A percentile compares a stretch with the other conserved stretches of the same genome.
These are phyloP conservation scores for Cuniculus paca DNA, from an alignment of 2,797 vertebrate species.

Conservation along the genomic window DNA sequence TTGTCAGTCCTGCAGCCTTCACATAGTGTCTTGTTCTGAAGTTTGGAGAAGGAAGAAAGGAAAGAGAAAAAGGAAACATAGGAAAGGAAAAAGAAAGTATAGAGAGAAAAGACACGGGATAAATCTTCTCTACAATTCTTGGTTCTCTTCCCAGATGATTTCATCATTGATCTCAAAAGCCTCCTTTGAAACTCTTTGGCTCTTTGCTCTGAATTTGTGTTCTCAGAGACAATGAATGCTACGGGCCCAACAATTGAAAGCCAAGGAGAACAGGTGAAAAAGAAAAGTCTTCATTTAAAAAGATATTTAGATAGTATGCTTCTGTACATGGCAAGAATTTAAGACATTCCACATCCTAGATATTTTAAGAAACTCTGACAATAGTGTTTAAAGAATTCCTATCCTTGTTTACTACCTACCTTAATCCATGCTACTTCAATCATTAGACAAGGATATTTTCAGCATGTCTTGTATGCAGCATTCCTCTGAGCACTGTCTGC, in stretches of 20 bases:
- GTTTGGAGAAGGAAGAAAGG: neutral
- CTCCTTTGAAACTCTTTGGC: neutral
- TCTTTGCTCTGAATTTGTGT: neutral
- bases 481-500: neutral
- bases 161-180: neutral
- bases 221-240: neutral
- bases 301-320: neutral
- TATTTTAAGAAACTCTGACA: constrained; percentile 19
- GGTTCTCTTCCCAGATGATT: neutral
- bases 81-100: neutral
- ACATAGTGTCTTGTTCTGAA: neutral
- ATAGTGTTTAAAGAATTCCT: neutral
- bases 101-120: neutral
- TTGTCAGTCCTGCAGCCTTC: neutral
- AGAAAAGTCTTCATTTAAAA: neutral
- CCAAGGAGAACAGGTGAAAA: neutral
- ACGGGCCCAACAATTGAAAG: neutral
- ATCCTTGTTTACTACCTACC: neutral
- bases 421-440: neutral
- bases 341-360: constrained; percentile 8
- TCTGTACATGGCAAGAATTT: neutral
- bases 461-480: neutral
- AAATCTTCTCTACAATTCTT: neutral
- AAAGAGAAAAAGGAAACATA: neutral
- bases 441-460: neutral